Evolutionary conservation across 2,113 vertebrate species (phyloP).

Genomic region (Prochilodus magdalenae): DNA sequence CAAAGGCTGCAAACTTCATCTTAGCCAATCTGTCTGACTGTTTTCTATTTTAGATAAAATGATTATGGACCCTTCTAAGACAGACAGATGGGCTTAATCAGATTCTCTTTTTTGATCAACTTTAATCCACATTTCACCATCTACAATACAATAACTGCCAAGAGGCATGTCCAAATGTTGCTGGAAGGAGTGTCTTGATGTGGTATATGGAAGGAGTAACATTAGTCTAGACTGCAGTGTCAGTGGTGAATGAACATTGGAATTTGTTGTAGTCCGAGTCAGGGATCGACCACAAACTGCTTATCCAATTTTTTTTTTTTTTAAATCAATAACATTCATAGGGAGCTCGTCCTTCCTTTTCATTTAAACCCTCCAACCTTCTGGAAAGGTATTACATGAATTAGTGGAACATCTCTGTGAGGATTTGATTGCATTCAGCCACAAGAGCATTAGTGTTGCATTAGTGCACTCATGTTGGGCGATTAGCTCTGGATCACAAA

Average conservation of each 20-base stretch:
- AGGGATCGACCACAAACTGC: neutral
- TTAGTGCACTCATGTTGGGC: too few species aligned
- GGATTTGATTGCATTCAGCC: too few species aligned
- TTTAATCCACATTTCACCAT: neutral
- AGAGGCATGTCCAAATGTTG: neutral
- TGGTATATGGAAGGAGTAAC: too few species aligned
- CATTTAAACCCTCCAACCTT: too few species aligned
- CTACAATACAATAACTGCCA: neutral
- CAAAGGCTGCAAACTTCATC: neutral
- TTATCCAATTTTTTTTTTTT: neutral
- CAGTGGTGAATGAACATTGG: too few species aligned
- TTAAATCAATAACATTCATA: too few species aligned
- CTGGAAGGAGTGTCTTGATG: neutral
- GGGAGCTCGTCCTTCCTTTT: too few species aligned
- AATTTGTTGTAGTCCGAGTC: neutral
- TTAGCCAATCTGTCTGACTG: neutral
- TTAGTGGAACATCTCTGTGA: too few species aligned
- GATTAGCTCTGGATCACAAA: too few species aligned
- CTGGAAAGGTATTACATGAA: too few species aligned
- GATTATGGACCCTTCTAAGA: neutral
- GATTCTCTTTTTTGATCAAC: neutral
- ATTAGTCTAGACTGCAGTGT: too few species aligned
- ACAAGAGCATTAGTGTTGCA: too few species aligned
- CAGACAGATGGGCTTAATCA: conserved; percentile 3
- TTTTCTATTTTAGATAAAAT: neutral